Evolutionary conservation across 2,888 invertebrate species (phyloP).

Genomic region (Meganola albula): DNA sequence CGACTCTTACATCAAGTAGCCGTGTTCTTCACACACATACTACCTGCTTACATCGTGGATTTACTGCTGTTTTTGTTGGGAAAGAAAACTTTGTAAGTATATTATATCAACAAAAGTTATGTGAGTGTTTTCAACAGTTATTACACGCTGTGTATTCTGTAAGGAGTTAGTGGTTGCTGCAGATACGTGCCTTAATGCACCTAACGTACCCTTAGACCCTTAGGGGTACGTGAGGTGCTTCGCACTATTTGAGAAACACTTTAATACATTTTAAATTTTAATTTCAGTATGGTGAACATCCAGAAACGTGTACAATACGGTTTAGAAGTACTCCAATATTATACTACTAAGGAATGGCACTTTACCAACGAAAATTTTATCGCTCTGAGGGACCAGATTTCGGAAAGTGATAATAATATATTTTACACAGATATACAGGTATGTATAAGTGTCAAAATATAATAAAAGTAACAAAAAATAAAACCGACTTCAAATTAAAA

Average conservation of each 20-base stretch:
- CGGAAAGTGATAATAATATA: constrained; percentile 75
- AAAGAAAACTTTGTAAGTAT: constrained; percentile 87
- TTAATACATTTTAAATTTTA: too few species aligned
- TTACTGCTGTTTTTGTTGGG: constrained; percentile 80
- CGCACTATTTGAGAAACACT: too few species aligned
- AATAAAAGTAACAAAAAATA: too few species aligned
- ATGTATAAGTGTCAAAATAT: too few species aligned
- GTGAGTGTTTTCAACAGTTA: too few species aligned
- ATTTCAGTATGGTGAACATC: constrained; percentile 81
- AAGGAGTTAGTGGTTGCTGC: too few species aligned
- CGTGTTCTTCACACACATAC: constrained; percentile 83
- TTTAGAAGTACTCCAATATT: constrained; percentile 84
- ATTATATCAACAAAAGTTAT: not conserved
- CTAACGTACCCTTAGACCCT: too few species aligned
- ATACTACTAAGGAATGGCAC: constrained; percentile 89
- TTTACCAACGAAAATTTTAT: constrained; percentile 82
- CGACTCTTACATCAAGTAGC: constrained; percentile 81
- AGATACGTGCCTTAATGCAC: too few species aligned
- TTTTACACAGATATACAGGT: constrained; percentile 79
- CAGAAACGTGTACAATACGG: constrained; percentile 81
- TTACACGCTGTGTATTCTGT: too few species aligned
- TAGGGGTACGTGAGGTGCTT: too few species aligned
- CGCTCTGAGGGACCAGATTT: constrained; percentile 70
- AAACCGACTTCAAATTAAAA: not conserved
- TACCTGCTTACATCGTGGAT: constrained; percentile 89